Percentiles rank a stretch among this genome's conserved stretches.
These are phyloP conservation scores for Elegia similella DNA, from an alignment of 2,888 invertebrate genomes.

Conservation along the genomic window DNA sequence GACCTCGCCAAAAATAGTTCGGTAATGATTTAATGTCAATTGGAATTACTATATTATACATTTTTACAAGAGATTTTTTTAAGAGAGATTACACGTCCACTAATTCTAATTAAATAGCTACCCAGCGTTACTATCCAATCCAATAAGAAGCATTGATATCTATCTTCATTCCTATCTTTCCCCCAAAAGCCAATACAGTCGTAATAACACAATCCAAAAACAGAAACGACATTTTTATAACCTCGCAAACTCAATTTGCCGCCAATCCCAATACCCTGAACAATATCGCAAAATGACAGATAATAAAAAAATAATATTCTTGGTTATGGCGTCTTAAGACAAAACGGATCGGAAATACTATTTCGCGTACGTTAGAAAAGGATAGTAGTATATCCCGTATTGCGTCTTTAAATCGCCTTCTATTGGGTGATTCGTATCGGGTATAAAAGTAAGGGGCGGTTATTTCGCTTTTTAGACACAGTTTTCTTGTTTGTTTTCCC, in stretches of 20 bases:
- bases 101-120: neutral
- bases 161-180: neutral
- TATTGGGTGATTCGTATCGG: constrained; percentile 59
- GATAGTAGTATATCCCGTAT: constrained; percentile 43
- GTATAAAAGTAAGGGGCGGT: constrained; percentile 48
- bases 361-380: constrained; percentile 43
- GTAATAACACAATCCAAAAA: constrained; percentile 17
- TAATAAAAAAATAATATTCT: constrained; percentile 38
- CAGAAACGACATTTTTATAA: constrained; percentile 9
- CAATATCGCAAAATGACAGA: constrained; percentile 37
- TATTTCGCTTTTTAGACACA: constrained; percentile 45
- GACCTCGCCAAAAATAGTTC: too few species aligned
- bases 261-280: constrained; percentile 34
- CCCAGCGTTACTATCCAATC: neutral
- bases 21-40: too few species aligned
- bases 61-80: too few species aligned
- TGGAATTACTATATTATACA: too few species aligned
- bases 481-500: constrained; percentile 26
- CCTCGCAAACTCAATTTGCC: constrained; percentile 29
- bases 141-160: neutral
- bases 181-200: constrained; percentile 4
- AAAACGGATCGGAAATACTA: constrained; percentile 11
- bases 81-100: too few species aligned
- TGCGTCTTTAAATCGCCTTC: constrained; percentile 53
- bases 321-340: constrained; percentile 9